Conservation (phyloP, 2,888 invertebrate genomes). For the Chaetogeoica ovagalla region DNA sequence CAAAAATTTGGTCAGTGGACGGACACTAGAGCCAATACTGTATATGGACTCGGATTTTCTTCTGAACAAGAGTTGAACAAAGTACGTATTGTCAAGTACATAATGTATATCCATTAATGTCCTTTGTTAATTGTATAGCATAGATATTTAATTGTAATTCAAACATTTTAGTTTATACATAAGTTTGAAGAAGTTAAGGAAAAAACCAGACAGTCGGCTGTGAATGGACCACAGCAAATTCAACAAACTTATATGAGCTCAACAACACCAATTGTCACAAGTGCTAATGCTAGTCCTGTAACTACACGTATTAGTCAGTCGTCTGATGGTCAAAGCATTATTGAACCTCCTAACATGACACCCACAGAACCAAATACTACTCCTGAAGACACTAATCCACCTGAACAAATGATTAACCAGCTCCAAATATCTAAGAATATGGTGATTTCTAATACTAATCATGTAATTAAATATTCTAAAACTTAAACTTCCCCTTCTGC, state of each 20-base stretch:
- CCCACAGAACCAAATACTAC: slow-evolving; percentile 54
- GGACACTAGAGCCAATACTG: slow-evolving; percentile 93
- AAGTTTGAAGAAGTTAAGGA: slow-evolving; percentile 98
- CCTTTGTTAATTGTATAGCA: background rate
- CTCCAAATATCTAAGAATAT: slow-evolving; percentile 43
- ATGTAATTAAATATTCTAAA: slow-evolving; percentile 28
- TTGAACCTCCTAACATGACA: slow-evolving; percentile 57
- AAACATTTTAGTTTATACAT: slow-evolving; percentile 79
- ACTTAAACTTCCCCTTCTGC: background rate
- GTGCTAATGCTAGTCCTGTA: slow-evolving; percentile 85
- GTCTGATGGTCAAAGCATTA: slow-evolving; percentile 60
- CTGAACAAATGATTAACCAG: slow-evolving; percentile 49
- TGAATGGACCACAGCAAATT: slow-evolving; percentile 61
- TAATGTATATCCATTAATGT: background rate
- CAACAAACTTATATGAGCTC: slow-evolving; percentile 62
- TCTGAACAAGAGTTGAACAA: slow-evolving; percentile 93
- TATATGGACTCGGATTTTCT: slow-evolving; percentile 94
- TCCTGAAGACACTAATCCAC: slow-evolving; percentile 49
- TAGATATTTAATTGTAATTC: slow-evolving; percentile 9
- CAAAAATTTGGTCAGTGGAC: slow-evolving; percentile 99
- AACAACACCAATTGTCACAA: slow-evolving; percentile 77
- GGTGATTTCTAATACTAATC: slow-evolving; percentile 41
- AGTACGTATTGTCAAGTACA: slow-evolving; percentile 61
- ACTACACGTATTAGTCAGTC: slow-evolving; percentile 65
- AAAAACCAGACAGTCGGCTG: slow-evolving; percentile 76